Percentiles rank a stretch among this genome's conserved stretches.
These are phyloP conservation scores for Paedocypris sp. DNA, from an alignment of 2,113 vertebrate genomes.

Conservation along the genomic window DNA sequence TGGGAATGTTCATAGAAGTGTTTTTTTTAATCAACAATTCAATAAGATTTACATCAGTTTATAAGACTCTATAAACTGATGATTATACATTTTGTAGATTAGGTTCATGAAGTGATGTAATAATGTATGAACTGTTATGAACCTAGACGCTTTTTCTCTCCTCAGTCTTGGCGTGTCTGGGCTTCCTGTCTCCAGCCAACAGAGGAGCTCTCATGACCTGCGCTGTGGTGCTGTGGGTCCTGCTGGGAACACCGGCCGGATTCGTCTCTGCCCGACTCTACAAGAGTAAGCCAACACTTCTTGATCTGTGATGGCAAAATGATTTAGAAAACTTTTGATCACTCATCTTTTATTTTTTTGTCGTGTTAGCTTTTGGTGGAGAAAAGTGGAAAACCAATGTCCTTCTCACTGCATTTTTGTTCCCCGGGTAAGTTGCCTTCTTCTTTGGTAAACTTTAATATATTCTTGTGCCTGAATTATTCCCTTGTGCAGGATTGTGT, in stretches of 20 bases:
- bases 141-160: not conserved
- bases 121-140: too few species aligned
- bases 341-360: slow-evolving; percentile 9
- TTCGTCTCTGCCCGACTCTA: slow-evolving; percentile 82
- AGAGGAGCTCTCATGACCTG: slow-evolving; percentile 96
- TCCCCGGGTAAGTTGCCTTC: slow-evolving; percentile 76
- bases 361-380: slow-evolving; percentile 81
- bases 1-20: too few species aligned
- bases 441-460: not conserved
- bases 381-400: slow-evolving; percentile 99
- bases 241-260: slow-evolving; percentile 90
- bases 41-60: too few species aligned
- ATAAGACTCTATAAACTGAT: too few species aligned
- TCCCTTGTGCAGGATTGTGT: slow-evolving; percentile 80
- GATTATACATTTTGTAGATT: too few species aligned
- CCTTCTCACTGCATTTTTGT: slow-evolving; percentile 88
- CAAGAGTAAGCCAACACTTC: slow-evolving; percentile 56
- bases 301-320: not conserved
- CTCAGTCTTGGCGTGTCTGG: slow-evolving; percentile 92
- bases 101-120: too few species aligned
- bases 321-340: not conserved
- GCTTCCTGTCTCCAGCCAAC: slow-evolving; percentile 96
- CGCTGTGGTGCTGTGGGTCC: slow-evolving; percentile 92
- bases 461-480: not conserved
- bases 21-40: too few species aligned